phyloP scores from a whole-genome alignment of 2,113 vertebrate genomes.

The Poeciliopsis prolifica region DNA sequence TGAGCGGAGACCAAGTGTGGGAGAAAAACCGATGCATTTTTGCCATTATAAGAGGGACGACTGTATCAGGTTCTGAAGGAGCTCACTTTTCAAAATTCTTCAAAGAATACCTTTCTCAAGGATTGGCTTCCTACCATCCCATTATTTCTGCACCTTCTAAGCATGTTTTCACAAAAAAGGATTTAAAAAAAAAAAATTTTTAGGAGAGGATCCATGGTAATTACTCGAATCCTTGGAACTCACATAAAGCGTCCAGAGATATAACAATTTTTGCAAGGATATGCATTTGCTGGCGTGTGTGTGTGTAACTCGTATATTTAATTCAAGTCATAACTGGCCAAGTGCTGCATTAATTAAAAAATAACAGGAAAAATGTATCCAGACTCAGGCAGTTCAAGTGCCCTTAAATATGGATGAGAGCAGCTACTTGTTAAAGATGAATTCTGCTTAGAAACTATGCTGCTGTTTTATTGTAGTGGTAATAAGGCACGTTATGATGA shows the following conservation, averaged over 20 bases:
- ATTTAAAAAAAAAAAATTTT: not conserved
- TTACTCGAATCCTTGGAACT: constrained; percentile 15
- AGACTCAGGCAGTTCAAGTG: constrained; percentile 6
- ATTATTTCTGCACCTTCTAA: constrained; percentile 13
- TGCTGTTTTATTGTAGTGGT: not conserved
- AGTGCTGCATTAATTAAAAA: constrained; percentile 2
- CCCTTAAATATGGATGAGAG: not conserved
- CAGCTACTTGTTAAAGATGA: not conserved
- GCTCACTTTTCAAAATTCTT: not conserved
- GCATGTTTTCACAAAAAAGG: constrained; percentile 1
- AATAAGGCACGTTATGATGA: not conserved
- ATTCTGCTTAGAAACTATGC: not conserved
- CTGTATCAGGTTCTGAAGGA: constrained; percentile 4
- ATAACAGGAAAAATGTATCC: constrained; percentile 2
- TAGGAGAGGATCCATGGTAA: not conserved
- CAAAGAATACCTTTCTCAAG: constrained; percentile 19
- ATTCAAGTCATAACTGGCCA: constrained; percentile 10
- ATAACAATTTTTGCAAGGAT: constrained; percentile 7
- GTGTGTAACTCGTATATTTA: constrained; percentile 10
- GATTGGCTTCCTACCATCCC: not conserved
- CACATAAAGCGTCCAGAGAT: constrained; percentile 22
- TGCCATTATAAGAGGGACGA: constrained; percentile 1
- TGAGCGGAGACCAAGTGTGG: not conserved
- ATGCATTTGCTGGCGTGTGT: not conserved
- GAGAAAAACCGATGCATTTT: not conserved